phyloP scores from a whole-genome alignment of 2,888 invertebrate species.

The Dynastes grantii region DNA sequence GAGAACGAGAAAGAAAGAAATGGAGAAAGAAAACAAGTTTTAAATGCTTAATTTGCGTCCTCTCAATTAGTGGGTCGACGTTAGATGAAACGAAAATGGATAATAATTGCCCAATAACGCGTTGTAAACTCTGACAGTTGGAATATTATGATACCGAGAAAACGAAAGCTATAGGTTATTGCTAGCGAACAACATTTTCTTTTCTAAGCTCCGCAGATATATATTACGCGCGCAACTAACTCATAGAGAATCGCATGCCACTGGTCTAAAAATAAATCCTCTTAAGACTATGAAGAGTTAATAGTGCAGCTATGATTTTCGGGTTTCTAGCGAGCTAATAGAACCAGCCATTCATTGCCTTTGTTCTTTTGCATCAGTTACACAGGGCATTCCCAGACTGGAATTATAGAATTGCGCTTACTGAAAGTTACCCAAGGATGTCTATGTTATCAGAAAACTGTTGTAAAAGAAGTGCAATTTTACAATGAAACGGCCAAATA shows the following conservation, averaged over 20 bases:
- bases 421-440: no score
- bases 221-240: background rate
- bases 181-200: no score
- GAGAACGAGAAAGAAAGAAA: background rate
- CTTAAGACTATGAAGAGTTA: background rate
- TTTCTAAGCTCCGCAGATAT: background rate
- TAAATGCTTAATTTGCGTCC: conserved; percentile 16
- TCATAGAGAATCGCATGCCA: background rate
- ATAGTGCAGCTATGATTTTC: background rate
- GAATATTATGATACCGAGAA: conserved; percentile 19
- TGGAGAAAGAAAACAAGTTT: background rate
- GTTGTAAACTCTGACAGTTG: conserved; percentile 22
- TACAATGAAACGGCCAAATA: no score
- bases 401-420: no score
- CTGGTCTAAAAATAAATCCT: conserved; percentile 15
- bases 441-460: no score
- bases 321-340: no score
- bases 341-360: no score
- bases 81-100: conserved; percentile 11
- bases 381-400: no score
- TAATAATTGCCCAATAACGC: conserved; percentile 15
- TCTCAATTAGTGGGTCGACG: conserved; percentile 14
- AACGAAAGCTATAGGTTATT: conserved; percentile 15
- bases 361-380: background rate
- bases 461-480: no score